Evolutionary conservation across 2,113 vertebrate genomes (phyloP).

Genomic region (Glaucomys volans): DNA sequence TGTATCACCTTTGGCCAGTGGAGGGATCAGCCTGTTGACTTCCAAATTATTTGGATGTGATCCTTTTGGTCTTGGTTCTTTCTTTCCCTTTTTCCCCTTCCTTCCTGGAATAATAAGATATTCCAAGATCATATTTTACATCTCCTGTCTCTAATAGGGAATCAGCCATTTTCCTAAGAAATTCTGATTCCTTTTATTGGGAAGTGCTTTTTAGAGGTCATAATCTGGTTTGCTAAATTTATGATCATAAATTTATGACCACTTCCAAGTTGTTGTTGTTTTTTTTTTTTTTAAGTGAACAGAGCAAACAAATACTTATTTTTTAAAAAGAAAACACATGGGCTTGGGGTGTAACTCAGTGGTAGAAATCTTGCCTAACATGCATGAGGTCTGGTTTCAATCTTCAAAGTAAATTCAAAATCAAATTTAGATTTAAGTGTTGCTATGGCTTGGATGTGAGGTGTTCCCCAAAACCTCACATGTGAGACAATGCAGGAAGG

Average conservation of each 20-base stretch:
- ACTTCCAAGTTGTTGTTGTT: background rate
- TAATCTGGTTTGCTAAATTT: background rate
- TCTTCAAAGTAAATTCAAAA: background rate
- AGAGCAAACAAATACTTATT: background rate
- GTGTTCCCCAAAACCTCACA: no score
- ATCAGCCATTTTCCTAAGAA: background rate
- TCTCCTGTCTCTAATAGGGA: background rate
- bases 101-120: background rate
- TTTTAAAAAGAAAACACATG: background rate
- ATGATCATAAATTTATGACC: background rate
- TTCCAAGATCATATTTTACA: background rate
- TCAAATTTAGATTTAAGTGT: background rate
- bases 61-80: no score
- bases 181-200: background rate
- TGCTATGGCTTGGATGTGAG: no score
- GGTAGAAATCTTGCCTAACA: background rate
- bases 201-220: background rate
- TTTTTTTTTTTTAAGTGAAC: background rate
- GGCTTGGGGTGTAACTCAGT: background rate
- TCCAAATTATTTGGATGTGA: background rate
- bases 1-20: background rate
- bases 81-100: background rate
- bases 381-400: background rate
- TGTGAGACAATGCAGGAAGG: no score
- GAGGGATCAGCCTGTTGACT: background rate